Evolutionary conservation across 2,888 invertebrate species (phyloP).

Genomic region (Thymelicus lineola): DNA sequence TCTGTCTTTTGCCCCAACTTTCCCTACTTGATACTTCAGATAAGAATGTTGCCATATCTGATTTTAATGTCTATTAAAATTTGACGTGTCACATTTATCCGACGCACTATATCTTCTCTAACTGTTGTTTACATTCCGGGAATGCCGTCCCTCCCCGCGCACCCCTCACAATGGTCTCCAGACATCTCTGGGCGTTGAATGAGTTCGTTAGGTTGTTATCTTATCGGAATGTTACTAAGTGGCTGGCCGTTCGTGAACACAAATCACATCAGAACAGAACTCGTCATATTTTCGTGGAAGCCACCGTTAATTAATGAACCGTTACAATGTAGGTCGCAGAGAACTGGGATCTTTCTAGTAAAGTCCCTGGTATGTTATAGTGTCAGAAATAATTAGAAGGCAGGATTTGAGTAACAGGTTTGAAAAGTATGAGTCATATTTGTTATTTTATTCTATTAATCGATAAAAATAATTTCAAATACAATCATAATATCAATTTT

Average conservation of each 20-base stretch:
- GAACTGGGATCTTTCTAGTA: background rate
- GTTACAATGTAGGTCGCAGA: conserved; percentile 4
- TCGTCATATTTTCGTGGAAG: conserved; percentile 22
- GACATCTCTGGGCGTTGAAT: background rate
- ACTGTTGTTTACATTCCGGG: too few species aligned
- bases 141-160: background rate
- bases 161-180: background rate
- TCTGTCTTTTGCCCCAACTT: too few species aligned
- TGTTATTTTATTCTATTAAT: too few species aligned
- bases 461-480: too few species aligned
- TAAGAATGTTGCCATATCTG: too few species aligned
- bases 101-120: too few species aligned
- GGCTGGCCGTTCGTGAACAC: conserved; percentile 36
- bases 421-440: background rate
- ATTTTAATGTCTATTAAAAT: too few species aligned
- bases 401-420: background rate
- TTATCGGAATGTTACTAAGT: conserved; percentile 43
- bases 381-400: background rate
- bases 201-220: conserved; percentile 26
- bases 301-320: conserved; percentile 14
- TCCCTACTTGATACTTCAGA: too few species aligned
- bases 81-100: too few species aligned
- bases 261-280: conserved; percentile 41
- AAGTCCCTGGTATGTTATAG: background rate
- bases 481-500: too few species aligned